phyloP scores from a whole-genome alignment of 2,797 vertebrate species.

The Vespertilio murinus region DNA sequence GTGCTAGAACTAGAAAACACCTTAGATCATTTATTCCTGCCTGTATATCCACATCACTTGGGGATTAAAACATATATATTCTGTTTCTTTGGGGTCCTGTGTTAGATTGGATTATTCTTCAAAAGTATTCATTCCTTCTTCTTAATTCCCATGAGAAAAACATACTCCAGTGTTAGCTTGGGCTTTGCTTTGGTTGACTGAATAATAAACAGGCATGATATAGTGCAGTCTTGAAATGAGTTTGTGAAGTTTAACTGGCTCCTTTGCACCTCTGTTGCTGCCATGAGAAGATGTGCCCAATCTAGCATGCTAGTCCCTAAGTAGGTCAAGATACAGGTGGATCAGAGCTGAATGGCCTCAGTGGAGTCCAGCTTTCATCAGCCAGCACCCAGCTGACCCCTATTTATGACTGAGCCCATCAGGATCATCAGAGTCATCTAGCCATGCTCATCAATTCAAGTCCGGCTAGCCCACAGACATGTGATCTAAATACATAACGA shows the following conservation, averaged over 20 bases:
- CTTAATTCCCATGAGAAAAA: neutral
- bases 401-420: neutral
- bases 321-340: rapidly evolving
- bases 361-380: neutral
- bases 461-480: too few species aligned
- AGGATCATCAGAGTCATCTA: neutral
- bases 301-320: neutral
- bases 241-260: neutral
- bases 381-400: neutral
- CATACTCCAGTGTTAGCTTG: neutral
- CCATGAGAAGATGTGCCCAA: neutral
- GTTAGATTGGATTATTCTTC: neutral
- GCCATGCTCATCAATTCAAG: neutral
- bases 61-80: neutral
- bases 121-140: neutral
- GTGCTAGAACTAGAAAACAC: neutral
- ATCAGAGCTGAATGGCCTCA: neutral
- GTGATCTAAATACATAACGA: neutral
- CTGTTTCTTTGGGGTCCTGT: neutral
- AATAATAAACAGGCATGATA: neutral
- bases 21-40: neutral
- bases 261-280: neutral
- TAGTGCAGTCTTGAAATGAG: neutral
- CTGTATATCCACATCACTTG: neutral
- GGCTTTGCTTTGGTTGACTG: neutral